Conservation (phyloP, 1,140 invertebrate genomes). For the Doryteuthis pealeii region DNA sequence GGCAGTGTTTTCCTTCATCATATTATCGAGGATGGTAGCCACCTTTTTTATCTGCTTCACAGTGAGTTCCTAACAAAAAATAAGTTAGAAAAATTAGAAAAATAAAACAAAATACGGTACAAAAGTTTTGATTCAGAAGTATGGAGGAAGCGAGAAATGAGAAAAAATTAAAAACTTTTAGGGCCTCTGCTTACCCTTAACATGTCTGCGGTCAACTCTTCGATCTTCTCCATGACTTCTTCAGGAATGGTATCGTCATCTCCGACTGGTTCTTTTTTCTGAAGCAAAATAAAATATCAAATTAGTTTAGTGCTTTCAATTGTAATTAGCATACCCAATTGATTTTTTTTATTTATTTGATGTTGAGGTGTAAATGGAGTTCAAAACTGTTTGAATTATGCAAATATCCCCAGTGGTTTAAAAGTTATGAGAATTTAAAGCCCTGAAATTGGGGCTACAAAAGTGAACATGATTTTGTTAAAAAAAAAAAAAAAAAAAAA, state of each 20-base stretch:
- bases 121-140: not conserved
- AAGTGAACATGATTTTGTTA: too few relatives aligned
- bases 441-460: too few relatives aligned
- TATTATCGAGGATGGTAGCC: constrained; percentile 77
- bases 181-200: constrained; percentile 48
- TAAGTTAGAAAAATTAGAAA: not conserved
- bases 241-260: constrained; percentile 72
- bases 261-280: constrained; percentile 79
- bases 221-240: constrained; percentile 69
- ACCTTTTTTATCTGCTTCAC: constrained; percentile 87
- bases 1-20: constrained; percentile 69
- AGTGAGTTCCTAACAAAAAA: constrained; percentile 65
- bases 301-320: too few relatives aligned
- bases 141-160: too few relatives aligned
- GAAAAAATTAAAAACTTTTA: too few relatives aligned
- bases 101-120: not conserved
- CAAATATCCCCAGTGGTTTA: too few relatives aligned
- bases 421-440: too few relatives aligned
- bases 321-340: too few relatives aligned
- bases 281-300: constrained; percentile 34
- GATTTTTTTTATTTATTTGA: too few relatives aligned
- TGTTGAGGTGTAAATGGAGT: too few relatives aligned
- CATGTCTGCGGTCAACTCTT: constrained; percentile 71
- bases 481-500: too few relatives aligned
- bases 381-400: too few relatives aligned